These are phyloP conservation scores for Poeciliopsis occidentalis DNA, from an alignment of 2,113 vertebrate genomes.

Conservation along the genomic window DNA sequence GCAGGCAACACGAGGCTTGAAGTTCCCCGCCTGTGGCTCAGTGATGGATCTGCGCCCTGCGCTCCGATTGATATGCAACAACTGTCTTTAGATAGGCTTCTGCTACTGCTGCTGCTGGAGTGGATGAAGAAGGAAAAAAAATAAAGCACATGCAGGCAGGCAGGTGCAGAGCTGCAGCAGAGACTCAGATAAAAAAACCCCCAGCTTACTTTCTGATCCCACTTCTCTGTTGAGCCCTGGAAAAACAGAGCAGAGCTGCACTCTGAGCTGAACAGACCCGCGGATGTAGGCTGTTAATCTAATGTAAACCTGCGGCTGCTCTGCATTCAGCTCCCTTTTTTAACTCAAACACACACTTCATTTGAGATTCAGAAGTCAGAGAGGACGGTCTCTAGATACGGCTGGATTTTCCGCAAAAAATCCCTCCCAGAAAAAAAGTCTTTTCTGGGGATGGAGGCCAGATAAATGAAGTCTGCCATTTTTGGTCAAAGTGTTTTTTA, in stretches of 20 bases:
- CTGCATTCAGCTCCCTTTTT: neutral
- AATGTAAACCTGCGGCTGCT: constrained; percentile 39
- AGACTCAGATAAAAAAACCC: constrained; percentile 63
- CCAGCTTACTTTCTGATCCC: constrained; percentile 60
- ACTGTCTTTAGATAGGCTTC: constrained; percentile 64
- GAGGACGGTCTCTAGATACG: constrained; percentile 16
- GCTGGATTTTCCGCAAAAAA: constrained; percentile 31
- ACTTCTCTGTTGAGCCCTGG: constrained; percentile 42
- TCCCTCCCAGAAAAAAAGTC: constrained; percentile 11
- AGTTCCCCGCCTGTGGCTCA: constrained; percentile 14
- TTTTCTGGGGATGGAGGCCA: constrained; percentile 25
- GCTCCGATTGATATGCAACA: constrained; percentile 73
- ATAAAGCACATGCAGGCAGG: constrained; percentile 12
- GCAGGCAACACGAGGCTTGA: constrained; percentile 15
- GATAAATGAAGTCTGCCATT: constrained; percentile 36
- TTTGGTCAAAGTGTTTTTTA: neutral
- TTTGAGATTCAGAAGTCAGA: constrained; percentile 41
- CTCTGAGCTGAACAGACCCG: constrained; percentile 50
- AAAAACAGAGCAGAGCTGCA: constrained; percentile 56
- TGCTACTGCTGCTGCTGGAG: constrained; percentile 25
- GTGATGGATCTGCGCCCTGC: constrained; percentile 27
- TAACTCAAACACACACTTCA: constrained; percentile 1
- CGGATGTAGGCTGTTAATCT: constrained; percentile 35
- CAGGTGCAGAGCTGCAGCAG: constrained; percentile 33
- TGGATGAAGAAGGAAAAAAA: constrained; percentile 7